Evolutionary conservation across 35 echinoderm and acorn worm species (phyloP), one percentile per base, ranked within the genome.

Genomic region (Lytechinus pictus): DNA sequence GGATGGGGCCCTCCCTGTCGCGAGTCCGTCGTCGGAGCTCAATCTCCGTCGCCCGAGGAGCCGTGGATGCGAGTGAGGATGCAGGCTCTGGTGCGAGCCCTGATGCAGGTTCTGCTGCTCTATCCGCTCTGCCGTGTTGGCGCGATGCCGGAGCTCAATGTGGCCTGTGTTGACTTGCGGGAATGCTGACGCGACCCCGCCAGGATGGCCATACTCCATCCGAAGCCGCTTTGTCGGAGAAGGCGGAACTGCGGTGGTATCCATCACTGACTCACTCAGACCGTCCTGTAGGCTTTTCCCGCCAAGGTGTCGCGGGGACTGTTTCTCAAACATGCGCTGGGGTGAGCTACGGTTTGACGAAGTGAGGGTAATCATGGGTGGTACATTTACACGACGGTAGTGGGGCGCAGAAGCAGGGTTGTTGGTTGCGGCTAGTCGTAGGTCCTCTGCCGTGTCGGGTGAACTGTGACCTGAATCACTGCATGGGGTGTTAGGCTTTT

Each of bases 401-500:
- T 90, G 88, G 52, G 27, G 9, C 8, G 28, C 28, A 12, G 88
- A 52, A 21, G 88, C 88, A 0, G 53, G 29, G 27, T 54, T 55
- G 52, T 27, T 93, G 53, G 92, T 93, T 4, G n/a, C 53, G 5
- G 92, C 55, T 27, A 61, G 89, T 54, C 94, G 58, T 4, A 96
- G 92, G 5, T 99, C 98, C 54, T 97, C 97, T 16, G 92, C 61
- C 5, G 94, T 95, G 72, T 92, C 95, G 24, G 96, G 98, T 27
- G 98, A 97, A 61, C 96, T 99, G 87, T 95, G 95, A 11, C 97
- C 97, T 86, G 98, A 99, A 93, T 96, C 97, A 89, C 98, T 97
- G 87, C 95, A 95, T 14, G 97, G 95, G 52, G 89, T 91, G 60
- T 79, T 88, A 19, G 93, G 66, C 33, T 92, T 93, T 27, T 93